Percentiles rank a stretch among this genome's conserved stretches.
phyloP scores from a whole-genome alignment of 2,113 vertebrate species.

The Podiceps cristatus region DNA sequence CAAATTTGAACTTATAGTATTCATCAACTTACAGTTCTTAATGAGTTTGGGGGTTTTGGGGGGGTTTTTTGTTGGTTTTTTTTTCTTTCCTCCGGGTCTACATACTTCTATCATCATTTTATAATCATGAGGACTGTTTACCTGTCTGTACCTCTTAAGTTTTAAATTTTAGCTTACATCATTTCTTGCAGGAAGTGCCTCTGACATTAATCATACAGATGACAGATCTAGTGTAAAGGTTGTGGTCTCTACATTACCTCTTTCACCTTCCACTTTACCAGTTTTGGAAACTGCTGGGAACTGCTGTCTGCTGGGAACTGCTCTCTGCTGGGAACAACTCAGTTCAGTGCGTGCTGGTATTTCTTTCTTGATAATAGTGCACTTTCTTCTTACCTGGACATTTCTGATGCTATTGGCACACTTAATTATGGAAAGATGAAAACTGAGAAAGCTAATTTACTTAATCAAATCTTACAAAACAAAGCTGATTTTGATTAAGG shows the following conservation, averaged over 20 bases:
- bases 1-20: not conserved
- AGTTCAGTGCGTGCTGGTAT: not conserved
- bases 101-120: not conserved
- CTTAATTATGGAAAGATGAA: not conserved
- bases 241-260: not conserved
- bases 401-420: not conserved
- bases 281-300: not conserved
- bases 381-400: not conserved
- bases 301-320: not conserved
- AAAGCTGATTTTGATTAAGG: not conserved
- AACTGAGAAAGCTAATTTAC: not conserved
- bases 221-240: not conserved
- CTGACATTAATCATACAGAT: not conserved
- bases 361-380: not conserved
- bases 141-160: not conserved
- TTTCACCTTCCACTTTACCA: not conserved
- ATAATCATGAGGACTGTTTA: not conserved
- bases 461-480: not conserved
- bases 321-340: not conserved
- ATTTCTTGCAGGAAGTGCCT: not conserved
- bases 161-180: not conserved
- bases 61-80: no score
- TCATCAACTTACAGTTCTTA: not conserved
- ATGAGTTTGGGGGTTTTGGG: not conserved
- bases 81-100: not conserved